Base-by-base conservation (phyloP, 2,888 invertebrate species). In the Eupithecia dodoneata region DNA sequence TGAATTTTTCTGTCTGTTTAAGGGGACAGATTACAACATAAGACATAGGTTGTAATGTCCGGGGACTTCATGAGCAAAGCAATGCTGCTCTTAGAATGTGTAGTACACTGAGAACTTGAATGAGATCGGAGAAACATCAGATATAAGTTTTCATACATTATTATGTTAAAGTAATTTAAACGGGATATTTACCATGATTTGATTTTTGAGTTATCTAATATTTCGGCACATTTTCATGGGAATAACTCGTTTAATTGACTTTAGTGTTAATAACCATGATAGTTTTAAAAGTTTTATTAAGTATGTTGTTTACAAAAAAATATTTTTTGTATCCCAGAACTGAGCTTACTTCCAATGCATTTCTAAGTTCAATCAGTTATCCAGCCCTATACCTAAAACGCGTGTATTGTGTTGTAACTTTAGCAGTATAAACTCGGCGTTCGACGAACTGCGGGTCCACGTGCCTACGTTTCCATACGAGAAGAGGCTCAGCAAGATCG, bases 401-500 rank as follows among this genome's bases (percentile, higher is more conserved):
- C 87, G 90, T 87, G 90, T 87, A 82, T 93, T 87, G 85, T 86
- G 87, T 94, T 94, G 86, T 92, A 90, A 91, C 88, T 97, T 96
- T 97, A 98, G 98, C 97, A 99, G 99, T 97, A 99, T 99, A 96
- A 99, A 99, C 97, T 98, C 98, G 94, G 99, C 99, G 93, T 99
- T 99, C 96, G 99, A 99, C 96, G 99, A 99, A 93, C 97, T 99
- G 88, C 96, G 99, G 76, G 97, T 98, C 84, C 99, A 99, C 95
- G 99, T 99, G 85, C 99, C 99, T 72, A 99, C 99, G 79, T 99
- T 99, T 93, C 99, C 99, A 0, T 99, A 99, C 92, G 99, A 99
- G 95, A 99, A 99, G 92, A 96, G 99, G 44, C 96, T 99, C 55
- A 99, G 99, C 87, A 99, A 99, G 95, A 99, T 99, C 87, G 99